A percentile compares a stretch with the other conserved stretches of the same genome.
These are phyloP conservation scores for Ooceraea biroi DNA, from an alignment of 1,140 invertebrate species.

Conservation along the genomic window DNA sequence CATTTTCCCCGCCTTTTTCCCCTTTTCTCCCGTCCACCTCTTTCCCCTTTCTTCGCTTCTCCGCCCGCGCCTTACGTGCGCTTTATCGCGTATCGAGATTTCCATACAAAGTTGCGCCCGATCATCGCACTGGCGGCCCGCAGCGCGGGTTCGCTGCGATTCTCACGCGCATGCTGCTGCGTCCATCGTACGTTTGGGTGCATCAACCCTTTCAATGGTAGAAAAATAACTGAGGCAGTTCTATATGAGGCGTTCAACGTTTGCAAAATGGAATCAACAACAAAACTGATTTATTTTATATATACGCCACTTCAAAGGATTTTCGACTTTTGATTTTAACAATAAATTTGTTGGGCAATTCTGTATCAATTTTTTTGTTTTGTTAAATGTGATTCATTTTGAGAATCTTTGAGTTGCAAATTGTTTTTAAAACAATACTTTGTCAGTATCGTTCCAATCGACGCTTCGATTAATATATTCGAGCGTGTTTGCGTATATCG, in stretches of 20 bases:
- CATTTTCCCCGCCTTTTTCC: conserved; percentile 64
- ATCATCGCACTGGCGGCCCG: neutral
- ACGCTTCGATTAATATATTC: conserved; percentile 17
- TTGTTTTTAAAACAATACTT: conserved; percentile 1
- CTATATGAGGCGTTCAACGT: neutral
- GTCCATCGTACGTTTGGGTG: conserved; percentile 16
- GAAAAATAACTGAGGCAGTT: neutral
- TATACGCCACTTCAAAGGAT: no score
- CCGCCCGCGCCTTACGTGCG: neutral
- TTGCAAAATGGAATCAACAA: no score
- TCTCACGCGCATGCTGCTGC: conserved; percentile 25
- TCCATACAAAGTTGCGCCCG: conserved; percentile 48
- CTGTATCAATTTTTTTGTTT: neutral
- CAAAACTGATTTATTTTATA: no score
- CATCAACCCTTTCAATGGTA: conserved; percentile 21
- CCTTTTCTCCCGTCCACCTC: conserved; percentile 17
- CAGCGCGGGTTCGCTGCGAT: conserved; percentile 31
- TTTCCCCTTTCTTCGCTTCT: neutral
- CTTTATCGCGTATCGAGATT: conserved; percentile 44
- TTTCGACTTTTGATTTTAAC: neutral
- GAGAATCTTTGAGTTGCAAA: neutral
- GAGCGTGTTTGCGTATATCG: neutral
- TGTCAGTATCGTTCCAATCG: neutral
- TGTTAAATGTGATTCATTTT: neutral
- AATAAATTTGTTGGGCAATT: neutral